Evolutionary conservation across 35 echinoderm and acorn worm species (phyloP), one percentile per base, ranked within the genome.

Genomic region (Lytechinus variegatus): DNA sequence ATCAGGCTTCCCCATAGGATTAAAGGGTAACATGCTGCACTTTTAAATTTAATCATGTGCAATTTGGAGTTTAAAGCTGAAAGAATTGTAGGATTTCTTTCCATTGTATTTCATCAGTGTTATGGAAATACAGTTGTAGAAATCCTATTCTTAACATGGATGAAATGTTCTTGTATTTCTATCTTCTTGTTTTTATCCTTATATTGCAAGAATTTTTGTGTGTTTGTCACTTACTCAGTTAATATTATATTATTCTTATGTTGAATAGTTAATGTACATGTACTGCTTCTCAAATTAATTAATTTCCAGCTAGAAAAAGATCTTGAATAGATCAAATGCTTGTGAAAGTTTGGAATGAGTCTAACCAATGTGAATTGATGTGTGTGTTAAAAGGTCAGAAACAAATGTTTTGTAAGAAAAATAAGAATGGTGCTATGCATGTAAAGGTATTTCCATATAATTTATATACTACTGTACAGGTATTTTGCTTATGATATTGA

Each of bases 301-400:
- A 24, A 79, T 79, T 79, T 79, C 66, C 66, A 79, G 66, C 19
- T 79, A 24, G n/a, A 79, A 16, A 19, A 79, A 79, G 5, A 60
- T 12, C 10, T 12, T 3, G 57, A 16, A 60, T 12, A 12, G 14
- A n/a, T 24, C n/a, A 79, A 24, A 7, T 24, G 66, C n/a, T 79
- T 79, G 66, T 24, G 66, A 79, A 79, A 79, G 66, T 79, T n/a
- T 79, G 66, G 66, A 79, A 79, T 79, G 66, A 79, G 66, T 24
- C n/a, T n/a, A 79, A 24, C 66, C n/a, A 24, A n/a, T 79, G 66
- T 79, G 66, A 79, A 79, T 24, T 24, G 66, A 79, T 16, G 2
- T 79, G 61, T n/a, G 16, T 79, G 33, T 44, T 44, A 44, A 44
- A 44, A 44, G 33, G 33, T 44, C 33, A 44, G 33, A 44, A 44